Evolutionary conservation across 2,888 invertebrate species (phyloP), one percentile per base, ranked within the genome.

Genomic region (Lasiommata megera): DNA sequence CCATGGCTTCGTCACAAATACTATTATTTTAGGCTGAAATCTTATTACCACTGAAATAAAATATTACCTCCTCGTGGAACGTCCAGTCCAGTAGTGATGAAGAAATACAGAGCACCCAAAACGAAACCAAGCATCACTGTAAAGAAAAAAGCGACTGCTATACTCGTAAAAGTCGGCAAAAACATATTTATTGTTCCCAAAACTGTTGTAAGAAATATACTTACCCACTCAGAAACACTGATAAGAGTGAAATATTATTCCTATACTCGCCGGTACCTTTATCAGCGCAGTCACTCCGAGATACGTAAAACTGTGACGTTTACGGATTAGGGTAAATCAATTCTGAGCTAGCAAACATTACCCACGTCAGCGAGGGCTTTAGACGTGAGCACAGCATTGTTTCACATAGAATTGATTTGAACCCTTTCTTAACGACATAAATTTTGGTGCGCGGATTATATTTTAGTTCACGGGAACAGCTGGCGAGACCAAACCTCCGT

Each of bases 311-410:
- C 70, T 71, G 72, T 81, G 83, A 83, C 83, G 78, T 81, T 79
- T 79, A 82, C 80, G 79, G 83, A 85, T 84, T 80, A 84, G 85
- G 84, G 84, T 81, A 81, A 85, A 84, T 84, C 84, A 83, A 84
- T 84, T 83, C 78, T 67, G 71, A 73, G 73, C 73, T 73, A 69
- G 76, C 79, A 81, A 83, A 85, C 84, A 80, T 73, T 72, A 82
- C 85, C 83, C 82, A 71, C 79, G 84, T 86, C 85, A 83, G 74
- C 76, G 72, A 36, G 56, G 58, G 62, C 62, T 57, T 66, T 66
- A 67, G 68, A 65, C 70, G 54, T 41, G 36, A 66, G 63, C 67
- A 60, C 61, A 72, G 73, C 72, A 82, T 81, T 85, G 82, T 83
- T 83, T 80, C 76, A 67, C 70, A 70, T 70, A 72, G 79, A 83